Evolutionary conservation across 2,113 vertebrate species (phyloP).

Genomic region (Hippocampus zosterae): DNA sequence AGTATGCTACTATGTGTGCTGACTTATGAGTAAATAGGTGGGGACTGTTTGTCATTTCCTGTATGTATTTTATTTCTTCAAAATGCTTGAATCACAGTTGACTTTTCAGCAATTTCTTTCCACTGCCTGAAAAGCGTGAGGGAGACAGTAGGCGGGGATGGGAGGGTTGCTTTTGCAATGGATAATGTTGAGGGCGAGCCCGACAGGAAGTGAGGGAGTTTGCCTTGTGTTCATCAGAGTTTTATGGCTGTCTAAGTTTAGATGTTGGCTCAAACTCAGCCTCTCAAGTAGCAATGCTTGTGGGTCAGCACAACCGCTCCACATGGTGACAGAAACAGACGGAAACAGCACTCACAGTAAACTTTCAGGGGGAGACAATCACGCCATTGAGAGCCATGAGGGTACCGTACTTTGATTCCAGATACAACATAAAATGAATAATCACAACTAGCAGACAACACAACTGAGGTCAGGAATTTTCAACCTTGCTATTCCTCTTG

Average conservation of each 20-base stretch:
- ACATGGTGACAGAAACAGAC: constrained; percentile 36
- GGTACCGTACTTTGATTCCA: background rate
- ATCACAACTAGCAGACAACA: constrained; percentile 17
- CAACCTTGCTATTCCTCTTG: background rate
- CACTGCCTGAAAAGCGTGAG: background rate
- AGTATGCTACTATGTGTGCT: background rate
- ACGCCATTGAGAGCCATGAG: constrained; percentile 12
- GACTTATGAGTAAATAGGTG: constrained; percentile 3
- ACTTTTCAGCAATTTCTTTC: constrained; percentile 23
- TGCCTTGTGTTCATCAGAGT: constrained; percentile 59
- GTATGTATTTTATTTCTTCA: constrained; percentile 13
- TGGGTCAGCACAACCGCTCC: constrained; percentile 39
- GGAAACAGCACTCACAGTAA: constrained; percentile 16
- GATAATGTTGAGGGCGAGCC: constrained; percentile 29
- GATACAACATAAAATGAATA: constrained; percentile 6
- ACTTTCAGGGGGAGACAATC: constrained; percentile 23
- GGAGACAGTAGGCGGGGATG: background rate
- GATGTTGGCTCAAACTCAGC: constrained; percentile 61
- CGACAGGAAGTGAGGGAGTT: constrained; percentile 47
- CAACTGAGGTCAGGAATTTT: constrained; percentile 13
- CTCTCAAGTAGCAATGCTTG: constrained; percentile 72
- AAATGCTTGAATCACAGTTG: constrained; percentile 21
- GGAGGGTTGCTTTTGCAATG: constrained; percentile 19
- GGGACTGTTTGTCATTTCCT: constrained; percentile 12
- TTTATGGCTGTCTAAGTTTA: constrained; percentile 76